Percentiles rank a stretch among this genome's conserved stretches.
Conservation (phyloP, 2,888 invertebrate species). For the Branchellion lobata region DNA sequence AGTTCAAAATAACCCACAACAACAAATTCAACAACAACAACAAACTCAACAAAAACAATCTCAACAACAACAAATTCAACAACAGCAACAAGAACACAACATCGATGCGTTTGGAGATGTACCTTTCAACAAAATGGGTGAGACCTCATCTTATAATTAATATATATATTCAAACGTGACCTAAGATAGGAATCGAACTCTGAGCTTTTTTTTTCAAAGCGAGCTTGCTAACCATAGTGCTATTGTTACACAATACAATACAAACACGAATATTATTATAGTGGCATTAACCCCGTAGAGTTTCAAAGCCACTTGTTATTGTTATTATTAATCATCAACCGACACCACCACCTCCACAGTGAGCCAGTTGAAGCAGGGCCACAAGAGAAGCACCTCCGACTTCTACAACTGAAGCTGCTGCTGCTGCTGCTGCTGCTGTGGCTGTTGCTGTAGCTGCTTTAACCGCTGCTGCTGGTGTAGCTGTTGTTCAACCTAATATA, state of each 20-base stretch:
- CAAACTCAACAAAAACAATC: neutral
- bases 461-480: too few relatives aligned
- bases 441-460: neutral
- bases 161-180: too few relatives aligned
- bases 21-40: neutral
- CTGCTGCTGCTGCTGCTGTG: neutral
- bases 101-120: slow-evolving; percentile 3
- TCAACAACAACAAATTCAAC: too few relatives aligned
- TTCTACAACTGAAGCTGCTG: neutral
- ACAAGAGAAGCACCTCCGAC: neutral
- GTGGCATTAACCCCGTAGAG: too few relatives aligned
- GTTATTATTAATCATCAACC: neutral
- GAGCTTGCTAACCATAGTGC: too few relatives aligned
- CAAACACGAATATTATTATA: too few relatives aligned
- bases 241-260: too few relatives aligned
- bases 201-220: too few relatives aligned
- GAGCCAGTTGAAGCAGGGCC: neutral
- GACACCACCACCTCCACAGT: neutral
- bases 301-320: too few relatives aligned
- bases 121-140: slow-evolving; percentile 1
- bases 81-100: neutral
- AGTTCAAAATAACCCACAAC: neutral
- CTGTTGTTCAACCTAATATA: too few relatives aligned
- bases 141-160: too few relatives aligned
- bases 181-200: too few relatives aligned